Evolutionary conservation across 2,113 vertebrate genomes (phyloP).

Genomic region (Arenaria interpres): DNA sequence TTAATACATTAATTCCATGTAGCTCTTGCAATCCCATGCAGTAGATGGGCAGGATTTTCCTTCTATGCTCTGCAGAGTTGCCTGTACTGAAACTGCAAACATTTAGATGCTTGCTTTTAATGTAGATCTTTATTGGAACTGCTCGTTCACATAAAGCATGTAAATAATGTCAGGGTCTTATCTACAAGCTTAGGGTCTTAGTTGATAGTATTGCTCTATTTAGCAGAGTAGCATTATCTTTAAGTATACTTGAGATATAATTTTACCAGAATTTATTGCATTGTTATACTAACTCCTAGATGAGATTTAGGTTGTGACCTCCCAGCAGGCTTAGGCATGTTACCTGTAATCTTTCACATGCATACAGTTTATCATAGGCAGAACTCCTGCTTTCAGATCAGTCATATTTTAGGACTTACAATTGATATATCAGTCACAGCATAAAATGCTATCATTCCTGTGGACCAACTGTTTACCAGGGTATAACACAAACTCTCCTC

Average conservation of each 20-base stretch:
- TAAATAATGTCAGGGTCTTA: neutral
- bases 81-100: neutral
- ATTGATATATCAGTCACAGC: constrained; percentile 84
- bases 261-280: constrained; percentile 32
- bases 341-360: constrained; percentile 81
- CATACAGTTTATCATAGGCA: constrained; percentile 76
- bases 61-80: neutral
- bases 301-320: constrained; percentile 62
- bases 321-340: constrained; percentile 68
- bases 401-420: constrained; percentile 85
- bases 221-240: neutral
- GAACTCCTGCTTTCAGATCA: constrained; percentile 79
- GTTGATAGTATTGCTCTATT: neutral
- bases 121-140: neutral
- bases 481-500: constrained; percentile 84
- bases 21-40: neutral
- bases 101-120: neutral
- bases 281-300: constrained; percentile 59
- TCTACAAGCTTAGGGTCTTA: neutral
- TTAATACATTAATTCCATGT: neutral
- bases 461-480: constrained; percentile 84
- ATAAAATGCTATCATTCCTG: constrained; percentile 87
- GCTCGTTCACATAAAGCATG: neutral
- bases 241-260: neutral
- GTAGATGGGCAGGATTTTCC: neutral